Percentiles rank a stretch among this genome's conserved stretches.
Evolutionary conservation across 23 tunicate species (phyloP).

Genomic region (Botrylloides violaceus): DNA sequence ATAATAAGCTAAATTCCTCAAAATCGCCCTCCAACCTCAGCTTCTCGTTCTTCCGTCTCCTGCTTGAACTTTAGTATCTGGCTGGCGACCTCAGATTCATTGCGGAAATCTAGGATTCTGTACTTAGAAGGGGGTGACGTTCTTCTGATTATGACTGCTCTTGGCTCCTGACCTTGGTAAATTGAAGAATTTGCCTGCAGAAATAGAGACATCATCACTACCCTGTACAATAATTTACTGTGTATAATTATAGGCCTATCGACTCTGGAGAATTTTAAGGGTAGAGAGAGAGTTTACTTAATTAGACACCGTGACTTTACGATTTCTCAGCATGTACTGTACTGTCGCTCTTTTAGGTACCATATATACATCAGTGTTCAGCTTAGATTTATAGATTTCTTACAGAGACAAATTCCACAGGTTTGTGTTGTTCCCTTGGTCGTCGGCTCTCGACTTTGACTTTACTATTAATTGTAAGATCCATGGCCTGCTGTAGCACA

Average conservation of each 20-base stretch:
- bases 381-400: too few relatives aligned
- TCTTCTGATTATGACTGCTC: not conserved
- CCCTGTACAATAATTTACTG: too few relatives aligned
- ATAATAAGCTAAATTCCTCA: not conserved
- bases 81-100: conserved; percentile 3
- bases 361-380: too few relatives aligned
- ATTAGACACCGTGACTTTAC: too few relatives aligned
- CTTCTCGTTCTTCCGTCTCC: conserved; percentile 11
- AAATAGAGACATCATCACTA: too few relatives aligned
- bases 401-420: conserved; percentile 19
- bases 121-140: conserved; percentile 12
- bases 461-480: conserved; percentile 53
- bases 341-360: too few relatives aligned
- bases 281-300: too few relatives aligned
- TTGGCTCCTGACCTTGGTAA: too few relatives aligned
- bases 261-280: too few relatives aligned
- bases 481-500: conserved; percentile 54
- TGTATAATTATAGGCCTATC: too few relatives aligned
- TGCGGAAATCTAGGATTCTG: conserved; percentile 10
- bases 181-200: too few relatives aligned
- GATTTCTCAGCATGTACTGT: too few relatives aligned
- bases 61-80: conserved; percentile 9
- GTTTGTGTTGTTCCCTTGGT: conserved; percentile 4
- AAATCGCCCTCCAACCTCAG: not conserved
- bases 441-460: conserved; percentile 21